Percentiles rank a stretch among this genome's conserved stretches.
These are phyloP conservation scores for Teleopsis dalmanni DNA, from an alignment of 1,140 invertebrate genomes.

Conservation along the genomic window DNA sequence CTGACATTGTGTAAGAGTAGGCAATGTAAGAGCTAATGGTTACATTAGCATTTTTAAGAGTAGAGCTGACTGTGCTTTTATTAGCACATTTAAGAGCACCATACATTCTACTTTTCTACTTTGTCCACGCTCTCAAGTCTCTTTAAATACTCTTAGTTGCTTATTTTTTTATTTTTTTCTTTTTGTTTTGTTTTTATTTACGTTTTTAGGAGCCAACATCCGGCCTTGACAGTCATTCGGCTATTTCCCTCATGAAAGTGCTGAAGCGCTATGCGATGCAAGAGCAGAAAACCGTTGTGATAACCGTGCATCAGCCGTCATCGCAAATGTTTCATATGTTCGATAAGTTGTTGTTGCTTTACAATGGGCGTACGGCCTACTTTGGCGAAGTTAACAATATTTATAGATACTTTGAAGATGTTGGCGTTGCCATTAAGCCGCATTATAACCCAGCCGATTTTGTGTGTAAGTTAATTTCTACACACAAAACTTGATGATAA, in stretches of 20 bases:
- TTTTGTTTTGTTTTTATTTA: neutral
- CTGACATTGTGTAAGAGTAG: no score
- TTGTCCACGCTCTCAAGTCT: no score
- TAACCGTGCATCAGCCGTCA: slow-evolving; percentile 80
- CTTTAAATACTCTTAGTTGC: neutral
- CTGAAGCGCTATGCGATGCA: slow-evolving; percentile 68
- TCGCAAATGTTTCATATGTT: slow-evolving; percentile 86
- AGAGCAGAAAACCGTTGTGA: slow-evolving; percentile 72
- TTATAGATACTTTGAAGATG: slow-evolving; percentile 65
- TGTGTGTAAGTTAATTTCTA: slow-evolving; percentile 58
- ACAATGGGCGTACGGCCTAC: slow-evolving; percentile 71
- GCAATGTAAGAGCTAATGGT: no score
- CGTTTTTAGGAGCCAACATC: slow-evolving; percentile 72
- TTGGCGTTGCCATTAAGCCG: slow-evolving; percentile 65
- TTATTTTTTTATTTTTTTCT: neutral
- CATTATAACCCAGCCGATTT: slow-evolving; percentile 85
- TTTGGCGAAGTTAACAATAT: slow-evolving; percentile 70
- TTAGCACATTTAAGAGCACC: neutral
- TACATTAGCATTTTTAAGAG: no score
- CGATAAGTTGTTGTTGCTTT: slow-evolving; percentile 69
- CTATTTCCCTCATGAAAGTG: slow-evolving; percentile 64
- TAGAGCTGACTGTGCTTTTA: neutral
- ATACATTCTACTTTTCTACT: neutral
- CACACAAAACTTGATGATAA: neutral
- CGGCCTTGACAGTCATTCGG: slow-evolving; percentile 76